phyloP scores from a whole-genome alignment of 2,797 vertebrate genomes.

The Oreonectes daqikongensis region DNA sequence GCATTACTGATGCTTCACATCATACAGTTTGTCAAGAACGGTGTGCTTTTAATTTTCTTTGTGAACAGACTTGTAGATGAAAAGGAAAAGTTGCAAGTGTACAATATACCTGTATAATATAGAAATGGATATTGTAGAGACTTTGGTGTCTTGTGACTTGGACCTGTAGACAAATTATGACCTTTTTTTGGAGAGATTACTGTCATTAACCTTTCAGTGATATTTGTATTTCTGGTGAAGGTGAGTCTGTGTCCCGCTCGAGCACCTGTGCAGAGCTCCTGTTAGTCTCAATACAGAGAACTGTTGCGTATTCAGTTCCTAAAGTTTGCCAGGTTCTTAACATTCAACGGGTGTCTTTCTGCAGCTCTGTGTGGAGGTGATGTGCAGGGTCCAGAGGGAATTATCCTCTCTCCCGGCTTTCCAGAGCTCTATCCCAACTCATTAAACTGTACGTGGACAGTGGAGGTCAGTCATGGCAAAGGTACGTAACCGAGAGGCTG shows the following conservation, averaged over 20 bases:
- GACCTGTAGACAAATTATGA: neutral
- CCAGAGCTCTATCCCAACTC: conserved; percentile 98
- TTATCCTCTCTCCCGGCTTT: conserved; percentile 95
- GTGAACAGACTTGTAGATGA: too few relatives aligned
- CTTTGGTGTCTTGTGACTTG: neutral
- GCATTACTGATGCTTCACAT: neutral
- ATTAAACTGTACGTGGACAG: conserved; percentile 96
- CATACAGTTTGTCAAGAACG: neutral
- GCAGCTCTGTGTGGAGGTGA: conserved; percentile 96
- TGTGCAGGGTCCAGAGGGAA: conserved; percentile 90
- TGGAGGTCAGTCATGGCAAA: conserved; percentile 97
- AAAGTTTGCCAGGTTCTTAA: conserved; percentile 6
- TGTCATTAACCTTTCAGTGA: conserved; percentile 49
- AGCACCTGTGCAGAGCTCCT: neutral
- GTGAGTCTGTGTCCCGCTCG: conserved; percentile 17
- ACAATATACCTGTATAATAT: neutral
- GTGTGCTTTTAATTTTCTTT: too few relatives aligned
- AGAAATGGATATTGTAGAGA: neutral
- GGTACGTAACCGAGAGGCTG: conserved; percentile 59
- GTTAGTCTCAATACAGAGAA: too few relatives aligned
- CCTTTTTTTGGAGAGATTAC: conserved; percentile 39
- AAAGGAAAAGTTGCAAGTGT: too few relatives aligned
- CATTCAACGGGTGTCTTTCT: conserved; percentile 11
- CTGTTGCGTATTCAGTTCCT: neutral
- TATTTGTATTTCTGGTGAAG: conserved; percentile 40